Conservation (phyloP, 2,113 vertebrate species). For the Puffinus mauretanicus region DNA sequence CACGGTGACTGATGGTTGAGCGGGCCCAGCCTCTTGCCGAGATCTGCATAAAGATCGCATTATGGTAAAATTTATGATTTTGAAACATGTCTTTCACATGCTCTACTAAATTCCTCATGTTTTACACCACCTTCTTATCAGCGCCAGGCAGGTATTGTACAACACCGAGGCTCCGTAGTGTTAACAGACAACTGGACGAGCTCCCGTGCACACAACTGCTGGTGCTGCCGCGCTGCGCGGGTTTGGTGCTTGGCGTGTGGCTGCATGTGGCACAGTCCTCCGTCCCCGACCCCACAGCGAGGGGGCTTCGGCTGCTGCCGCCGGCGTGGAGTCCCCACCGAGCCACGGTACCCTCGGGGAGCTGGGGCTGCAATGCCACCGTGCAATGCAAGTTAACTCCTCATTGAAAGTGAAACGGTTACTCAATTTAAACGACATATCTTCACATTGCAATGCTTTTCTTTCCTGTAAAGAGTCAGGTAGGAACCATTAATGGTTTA, state of each 20-base stretch:
- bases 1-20: neutral
- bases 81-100: neutral
- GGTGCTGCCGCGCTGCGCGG: neutral
- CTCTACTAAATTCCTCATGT: neutral
- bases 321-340: neutral
- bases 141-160: fast-evolving
- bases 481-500: neutral
- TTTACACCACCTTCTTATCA: neutral
- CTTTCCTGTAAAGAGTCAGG: neutral
- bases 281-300: fast-evolving
- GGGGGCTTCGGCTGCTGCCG: neutral
- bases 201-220: neutral
- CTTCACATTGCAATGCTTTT: neutral
- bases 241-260: fast-evolving
- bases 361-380: fast-evolving
- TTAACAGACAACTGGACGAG: neutral
- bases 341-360: neutral
- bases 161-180: neutral
- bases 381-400: neutral
- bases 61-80: neutral
- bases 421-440: too few relatives aligned
- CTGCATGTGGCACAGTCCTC: fast-evolving
- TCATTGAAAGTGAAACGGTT: too few relatives aligned
- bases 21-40: neutral
- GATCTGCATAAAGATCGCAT: neutral